Conservation (phyloP, 2,888 invertebrate genomes). For the Sinelater perroti region DNA sequence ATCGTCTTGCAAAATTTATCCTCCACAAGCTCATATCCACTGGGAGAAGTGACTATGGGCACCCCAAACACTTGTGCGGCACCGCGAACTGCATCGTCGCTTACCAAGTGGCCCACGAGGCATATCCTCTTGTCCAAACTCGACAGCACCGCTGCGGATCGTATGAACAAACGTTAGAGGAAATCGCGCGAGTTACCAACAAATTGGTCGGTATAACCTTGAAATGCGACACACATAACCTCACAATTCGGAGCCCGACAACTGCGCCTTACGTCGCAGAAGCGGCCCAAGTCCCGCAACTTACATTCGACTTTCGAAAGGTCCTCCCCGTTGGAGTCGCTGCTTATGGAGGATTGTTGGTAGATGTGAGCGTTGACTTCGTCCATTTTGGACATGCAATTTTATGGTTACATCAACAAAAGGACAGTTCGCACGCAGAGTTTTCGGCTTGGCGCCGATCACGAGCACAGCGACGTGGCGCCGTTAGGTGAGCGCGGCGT, state of each 20-base stretch:
- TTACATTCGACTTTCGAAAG: slow-evolving; percentile 55
- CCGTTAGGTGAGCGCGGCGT: slow-evolving; percentile 37
- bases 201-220: slow-evolving; percentile 38
- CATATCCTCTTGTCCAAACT: slow-evolving; percentile 69
- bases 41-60: slow-evolving; percentile 70
- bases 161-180: slow-evolving; percentile 20
- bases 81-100: slow-evolving; percentile 64
- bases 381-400: slow-evolving; percentile 58
- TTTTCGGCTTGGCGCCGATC: slow-evolving; percentile 19
- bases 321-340: slow-evolving; percentile 59
- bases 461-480: slow-evolving; percentile 40
- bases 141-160: slow-evolving; percentile 49
- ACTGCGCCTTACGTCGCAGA: slow-evolving; percentile 18
- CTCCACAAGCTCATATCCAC: slow-evolving; percentile 68
- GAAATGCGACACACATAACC: slow-evolving; percentile 41
- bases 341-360: slow-evolving; percentile 58
- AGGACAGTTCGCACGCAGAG: slow-evolving; percentile 33
- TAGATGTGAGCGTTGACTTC: slow-evolving; percentile 58
- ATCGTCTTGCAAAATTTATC: slow-evolving; percentile 70
- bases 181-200: slow-evolving; percentile 24
- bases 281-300: slow-evolving; percentile 29
- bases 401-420: slow-evolving; percentile 45
- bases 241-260: slow-evolving; percentile 24
- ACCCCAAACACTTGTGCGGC: slow-evolving; percentile 71
- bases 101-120: slow-evolving; percentile 67